A percentile compares a stretch with the other conserved stretches of the same genome.
These are phyloP conservation scores for Tympanuchus pallidicinctus DNA, from an alignment of 2,113 vertebrate species.

Conservation along the genomic window DNA sequence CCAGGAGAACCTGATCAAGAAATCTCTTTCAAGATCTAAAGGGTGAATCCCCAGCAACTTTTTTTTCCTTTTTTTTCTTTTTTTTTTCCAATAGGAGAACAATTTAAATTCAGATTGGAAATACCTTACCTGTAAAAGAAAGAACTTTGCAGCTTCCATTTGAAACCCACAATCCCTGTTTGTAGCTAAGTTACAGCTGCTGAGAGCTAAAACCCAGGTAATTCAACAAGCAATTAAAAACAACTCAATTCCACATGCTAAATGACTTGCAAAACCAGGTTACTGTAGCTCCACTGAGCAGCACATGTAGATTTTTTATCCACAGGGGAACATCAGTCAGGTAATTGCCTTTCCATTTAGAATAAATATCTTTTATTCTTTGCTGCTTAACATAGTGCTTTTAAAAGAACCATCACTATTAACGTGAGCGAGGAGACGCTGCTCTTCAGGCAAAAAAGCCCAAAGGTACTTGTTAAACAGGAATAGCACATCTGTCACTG, in stretches of 20 bases:
- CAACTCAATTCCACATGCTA: constrained; percentile 1
- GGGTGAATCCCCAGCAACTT: neutral
- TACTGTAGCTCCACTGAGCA: constrained; percentile 10
- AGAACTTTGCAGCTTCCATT: neutral
- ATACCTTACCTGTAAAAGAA: neutral
- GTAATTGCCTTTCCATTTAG: constrained; percentile 61
- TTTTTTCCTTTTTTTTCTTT: neutral
- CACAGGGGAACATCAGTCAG: constrained; percentile 19
- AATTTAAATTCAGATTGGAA: neutral
- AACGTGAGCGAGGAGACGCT: neutral
- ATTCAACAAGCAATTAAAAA: constrained; percentile 50
- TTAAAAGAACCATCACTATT: constrained; percentile 11
- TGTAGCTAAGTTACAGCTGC: neutral
- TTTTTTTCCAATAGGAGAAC: rapidly evolving
- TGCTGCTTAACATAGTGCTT: constrained; percentile 10
- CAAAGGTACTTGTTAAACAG: constrained; percentile 47
- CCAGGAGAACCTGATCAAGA: neutral
- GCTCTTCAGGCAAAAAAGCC: constrained; percentile 7
- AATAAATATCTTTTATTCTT: constrained; percentile 55
- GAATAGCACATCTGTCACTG: constrained; percentile 32
- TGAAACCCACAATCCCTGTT: neutral
- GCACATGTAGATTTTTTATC: neutral
- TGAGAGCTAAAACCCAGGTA: constrained; percentile 9
- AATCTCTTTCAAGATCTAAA: neutral
- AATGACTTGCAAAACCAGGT: neutral